These are phyloP conservation scores for Polymixis lichenea DNA, from an alignment of 2,888 invertebrate genomes.

Conservation along the genomic window DNA sequence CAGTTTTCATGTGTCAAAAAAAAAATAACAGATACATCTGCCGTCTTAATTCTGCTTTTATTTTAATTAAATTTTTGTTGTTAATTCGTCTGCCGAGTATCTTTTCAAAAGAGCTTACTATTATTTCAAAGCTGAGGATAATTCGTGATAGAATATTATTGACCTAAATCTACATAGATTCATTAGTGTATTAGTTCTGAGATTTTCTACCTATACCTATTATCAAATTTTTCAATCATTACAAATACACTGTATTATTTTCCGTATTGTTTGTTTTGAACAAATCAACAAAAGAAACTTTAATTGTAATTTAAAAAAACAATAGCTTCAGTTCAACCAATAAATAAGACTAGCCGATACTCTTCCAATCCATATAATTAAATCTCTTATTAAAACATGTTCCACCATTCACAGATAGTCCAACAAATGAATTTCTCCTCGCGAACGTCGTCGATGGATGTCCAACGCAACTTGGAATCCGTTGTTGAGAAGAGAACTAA, in stretches of 20 bases:
- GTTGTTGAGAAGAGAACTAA: constrained; percentile 97
- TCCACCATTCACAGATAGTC: constrained; percentile 89
- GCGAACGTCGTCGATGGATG: constrained; percentile 97
- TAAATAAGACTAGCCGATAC: background rate
- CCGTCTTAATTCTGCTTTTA: background rate
- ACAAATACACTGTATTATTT: background rate
- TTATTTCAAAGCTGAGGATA: background rate
- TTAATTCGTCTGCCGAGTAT: background rate
- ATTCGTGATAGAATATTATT: background rate
- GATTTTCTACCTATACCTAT: too few species aligned
- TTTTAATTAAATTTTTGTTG: background rate
- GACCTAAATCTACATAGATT: background rate
- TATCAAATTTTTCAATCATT: too few species aligned
- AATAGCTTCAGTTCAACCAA: background rate
- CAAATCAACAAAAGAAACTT: background rate
- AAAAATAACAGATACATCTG: background rate
- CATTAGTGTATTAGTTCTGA: background rate
- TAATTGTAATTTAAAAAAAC: background rate
- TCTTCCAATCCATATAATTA: background rate
- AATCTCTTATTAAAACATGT: background rate
- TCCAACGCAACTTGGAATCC: constrained; percentile 96
- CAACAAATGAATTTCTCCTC: constrained; percentile 97
- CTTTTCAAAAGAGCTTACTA: background rate
- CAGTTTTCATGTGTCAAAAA: too few species aligned
- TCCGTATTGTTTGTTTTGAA: background rate